Conservation (phyloP, 2,888 invertebrate genomes). For the Amiota communis region DNA sequence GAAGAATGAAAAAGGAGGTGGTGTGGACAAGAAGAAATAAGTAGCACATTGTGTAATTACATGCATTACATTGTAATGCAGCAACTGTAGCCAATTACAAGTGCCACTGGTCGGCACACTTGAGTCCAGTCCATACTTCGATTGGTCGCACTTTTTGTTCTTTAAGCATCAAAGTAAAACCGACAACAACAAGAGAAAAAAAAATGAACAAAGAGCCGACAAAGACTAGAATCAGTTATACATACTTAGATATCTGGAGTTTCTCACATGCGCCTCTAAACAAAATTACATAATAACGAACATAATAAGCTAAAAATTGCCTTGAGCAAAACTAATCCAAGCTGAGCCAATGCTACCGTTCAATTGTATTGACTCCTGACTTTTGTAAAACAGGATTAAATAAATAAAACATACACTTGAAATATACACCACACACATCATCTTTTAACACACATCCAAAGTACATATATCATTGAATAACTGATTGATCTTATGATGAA, state of each 20-base stretch:
- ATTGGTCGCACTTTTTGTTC: background rate
- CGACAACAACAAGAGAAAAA: slow-evolving; percentile 43
- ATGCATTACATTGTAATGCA: slow-evolving; percentile 5
- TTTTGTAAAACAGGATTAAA: slow-evolving; percentile 16
- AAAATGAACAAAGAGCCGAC: slow-evolving; percentile 36
- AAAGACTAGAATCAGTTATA: slow-evolving; percentile 34
- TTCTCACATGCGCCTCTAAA: slow-evolving; percentile 44
- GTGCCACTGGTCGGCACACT: slow-evolving; percentile 33
- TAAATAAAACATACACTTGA: slow-evolving; percentile 1
- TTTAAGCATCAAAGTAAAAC: slow-evolving; percentile 18
- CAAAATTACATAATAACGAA: slow-evolving; percentile 64
- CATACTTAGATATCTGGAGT: background rate
- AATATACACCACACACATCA: background rate
- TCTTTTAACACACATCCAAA: background rate
- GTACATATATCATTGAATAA: slow-evolving; percentile 38
- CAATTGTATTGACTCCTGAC: slow-evolving; percentile 36
- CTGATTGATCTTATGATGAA: slow-evolving; percentile 32
- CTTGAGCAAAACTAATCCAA: slow-evolving; percentile 35
- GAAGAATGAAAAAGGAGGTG: slow-evolving; percentile 41
- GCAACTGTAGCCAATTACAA: slow-evolving; percentile 41
- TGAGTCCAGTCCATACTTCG: slow-evolving; percentile 2
- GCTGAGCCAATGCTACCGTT: slow-evolving; percentile 44
- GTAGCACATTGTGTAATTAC: slow-evolving; percentile 21
- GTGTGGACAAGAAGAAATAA: background rate
- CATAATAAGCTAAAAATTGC: slow-evolving; percentile 42